A percentile compares a stretch with the other conserved stretches of the same genome.
Evolutionary conservation across 1,140 invertebrate species (phyloP).

Genomic region (Leptonema lineaticorne): DNA sequence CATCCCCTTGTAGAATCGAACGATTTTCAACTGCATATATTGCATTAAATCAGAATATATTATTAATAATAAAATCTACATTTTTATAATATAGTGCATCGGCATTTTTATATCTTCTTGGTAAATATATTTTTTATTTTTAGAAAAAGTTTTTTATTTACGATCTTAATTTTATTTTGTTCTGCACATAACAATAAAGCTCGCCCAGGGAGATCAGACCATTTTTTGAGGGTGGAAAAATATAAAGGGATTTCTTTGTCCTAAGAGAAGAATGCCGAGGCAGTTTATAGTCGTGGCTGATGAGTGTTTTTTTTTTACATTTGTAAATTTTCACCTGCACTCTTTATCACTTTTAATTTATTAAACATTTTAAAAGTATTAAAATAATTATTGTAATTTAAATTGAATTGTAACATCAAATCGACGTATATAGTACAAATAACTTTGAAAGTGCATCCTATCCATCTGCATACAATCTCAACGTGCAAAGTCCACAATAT

Average conservation of each 20-base stretch:
- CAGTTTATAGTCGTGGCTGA: too few species aligned
- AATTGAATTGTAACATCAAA: too few species aligned
- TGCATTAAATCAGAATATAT: too few species aligned
- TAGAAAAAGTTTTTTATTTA: conserved; percentile 38
- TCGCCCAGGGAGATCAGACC: conserved; percentile 9
- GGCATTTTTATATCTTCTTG: background rate
- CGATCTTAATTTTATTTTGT: conserved; percentile 43
- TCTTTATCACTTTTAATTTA: background rate
- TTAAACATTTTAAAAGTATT: background rate
- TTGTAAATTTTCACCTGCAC: too few species aligned
- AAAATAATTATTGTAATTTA: too few species aligned
- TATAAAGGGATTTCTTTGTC: too few species aligned
- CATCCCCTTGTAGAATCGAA: too few species aligned
- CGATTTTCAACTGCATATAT: too few species aligned
- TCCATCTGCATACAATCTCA: background rate
- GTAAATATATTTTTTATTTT: conserved; percentile 27
- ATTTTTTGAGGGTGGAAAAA: background rate
- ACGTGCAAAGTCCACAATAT: background rate
- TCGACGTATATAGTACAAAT: too few species aligned
- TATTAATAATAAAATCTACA: too few species aligned
- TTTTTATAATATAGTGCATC: background rate
- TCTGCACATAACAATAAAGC: conserved; percentile 42
- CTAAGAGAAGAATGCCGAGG: background rate
- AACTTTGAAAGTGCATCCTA: background rate
- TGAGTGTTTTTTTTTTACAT: too few species aligned